Base-by-base conservation (phyloP, 2,113 vertebrate species). In the Xyliphius kryptos region DNA sequence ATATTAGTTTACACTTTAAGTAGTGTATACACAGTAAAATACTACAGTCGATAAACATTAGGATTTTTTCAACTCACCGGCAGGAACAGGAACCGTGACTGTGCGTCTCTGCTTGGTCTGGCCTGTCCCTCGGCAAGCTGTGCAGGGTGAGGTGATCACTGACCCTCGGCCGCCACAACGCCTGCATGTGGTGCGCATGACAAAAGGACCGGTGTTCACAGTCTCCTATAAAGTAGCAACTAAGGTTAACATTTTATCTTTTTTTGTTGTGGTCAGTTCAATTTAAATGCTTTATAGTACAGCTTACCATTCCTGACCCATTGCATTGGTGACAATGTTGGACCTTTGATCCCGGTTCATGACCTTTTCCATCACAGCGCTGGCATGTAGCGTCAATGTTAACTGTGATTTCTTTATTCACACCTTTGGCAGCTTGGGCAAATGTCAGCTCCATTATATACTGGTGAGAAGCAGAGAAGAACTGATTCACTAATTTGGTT, bases 381-480 rank as follows among this genome's bases (percentile, higher is more conserved):
- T 90, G 89, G 12, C 96, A 99, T 26, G 87, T 72, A 17, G 90
- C 88, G 0, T 89, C 92, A 8, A 94, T 82, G 74, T 86, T 91
- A 56, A 97, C 67, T 0, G 87, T 77, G 0, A 99, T 91, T 82
- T 99, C 93, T 77, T 97, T 97, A 75, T 98, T 98, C 46, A 99
- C 89, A 0, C 96, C 96, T 77, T 99, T 99, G 17, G 94, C 95
- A 11, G 96, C 96, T 63, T 99, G 95, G 54, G 74, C 91, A 83
- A 99, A 99, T 0, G 95, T 97, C 80, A 98, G 79, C 21, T 98
- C 94, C 94, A 99, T 95, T 68, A 92, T 80, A 48, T 93, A 93
- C 96, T 99, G 80, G 51, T 15, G 11, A 1, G 75, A 9, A 36
- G 2, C 15, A 11, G 0, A 10, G n/a, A 49, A 3, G 1, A 15